Conservation (phyloP, 2,113 vertebrate species). For the Osmerus mordax region DNA sequence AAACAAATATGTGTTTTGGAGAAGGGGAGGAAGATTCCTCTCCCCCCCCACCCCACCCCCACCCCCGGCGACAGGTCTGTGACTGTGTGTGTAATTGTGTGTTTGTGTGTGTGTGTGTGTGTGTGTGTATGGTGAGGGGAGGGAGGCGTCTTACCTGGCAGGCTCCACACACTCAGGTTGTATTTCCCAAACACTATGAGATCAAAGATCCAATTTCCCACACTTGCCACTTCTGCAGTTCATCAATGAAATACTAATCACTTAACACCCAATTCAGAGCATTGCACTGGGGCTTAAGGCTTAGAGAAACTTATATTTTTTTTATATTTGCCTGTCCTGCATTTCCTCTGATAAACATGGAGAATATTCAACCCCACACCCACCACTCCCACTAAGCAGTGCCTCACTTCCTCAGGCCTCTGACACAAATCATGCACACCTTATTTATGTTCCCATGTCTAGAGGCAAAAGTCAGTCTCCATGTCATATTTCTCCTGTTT, state of each 20-base stretch:
- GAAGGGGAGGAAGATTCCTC: slow-evolving; percentile 60
- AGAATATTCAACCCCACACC: slow-evolving; percentile 24
- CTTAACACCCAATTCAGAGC: slow-evolving; percentile 65
- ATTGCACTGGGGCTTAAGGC: slow-evolving; percentile 46
- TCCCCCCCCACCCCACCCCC: too few relatives aligned
- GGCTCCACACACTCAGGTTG: slow-evolving; percentile 64
- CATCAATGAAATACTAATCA: slow-evolving; percentile 80
- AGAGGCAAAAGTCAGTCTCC: slow-evolving; percentile 21
- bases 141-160: slow-evolving; percentile 59
- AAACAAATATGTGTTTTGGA: slow-evolving; percentile 99
- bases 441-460: slow-evolving; percentile 33
- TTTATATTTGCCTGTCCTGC: slow-evolving; percentile 46
- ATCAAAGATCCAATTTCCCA: slow-evolving; percentile 78
- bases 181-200: slow-evolving; percentile 71
- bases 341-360: slow-evolving; percentile 27
- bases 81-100: background rate
- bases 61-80: slow-evolving; percentile 70
- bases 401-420: slow-evolving; percentile 29
- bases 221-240: slow-evolving; percentile 74
- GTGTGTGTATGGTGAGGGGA: slow-evolving; percentile 4
- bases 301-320: slow-evolving; percentile 61
- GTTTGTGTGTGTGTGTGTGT: slow-evolving; percentile 16
- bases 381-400: background rate
- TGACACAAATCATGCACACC: slow-evolving; percentile 34
- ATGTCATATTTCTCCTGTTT: slow-evolving; percentile 29